Conservation (phyloP, 2,113 vertebrate genomes). For the Hiodon alosoides region DNA sequence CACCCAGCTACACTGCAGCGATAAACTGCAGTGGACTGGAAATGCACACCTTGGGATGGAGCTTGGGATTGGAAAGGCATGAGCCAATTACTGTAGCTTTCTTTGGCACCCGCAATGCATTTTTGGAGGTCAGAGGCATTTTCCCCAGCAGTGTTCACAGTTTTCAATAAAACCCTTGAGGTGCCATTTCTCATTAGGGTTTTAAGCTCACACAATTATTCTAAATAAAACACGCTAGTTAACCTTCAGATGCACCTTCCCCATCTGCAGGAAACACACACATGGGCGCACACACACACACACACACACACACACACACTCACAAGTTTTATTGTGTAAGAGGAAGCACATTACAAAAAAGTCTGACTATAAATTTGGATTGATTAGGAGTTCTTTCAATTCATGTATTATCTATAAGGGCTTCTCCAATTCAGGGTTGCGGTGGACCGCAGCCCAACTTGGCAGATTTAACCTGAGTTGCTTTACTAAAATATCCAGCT, state of each 20-base stretch:
- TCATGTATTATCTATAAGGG: too few species aligned
- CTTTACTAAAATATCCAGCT: too few species aligned
- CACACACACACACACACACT: too few species aligned
- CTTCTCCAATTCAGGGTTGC: too few species aligned
- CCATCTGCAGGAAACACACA: background rate
- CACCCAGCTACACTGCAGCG: background rate
- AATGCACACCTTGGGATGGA: background rate
- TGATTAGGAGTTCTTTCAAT: too few species aligned
- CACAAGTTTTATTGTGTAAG: too few species aligned
- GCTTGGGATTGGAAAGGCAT: conserved; percentile 30
- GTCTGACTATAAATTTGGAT: too few species aligned
- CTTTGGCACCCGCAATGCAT: conserved; percentile 34
- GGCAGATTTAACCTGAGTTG: too few species aligned
- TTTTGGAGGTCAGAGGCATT: conserved; percentile 37
- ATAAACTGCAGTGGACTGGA: background rate
- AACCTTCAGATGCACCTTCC: background rate
- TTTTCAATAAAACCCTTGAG: conserved; percentile 21
- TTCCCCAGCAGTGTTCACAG: conserved; percentile 24
- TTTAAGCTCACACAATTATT: background rate
- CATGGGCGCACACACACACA: too few species aligned
- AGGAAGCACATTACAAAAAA: too few species aligned
- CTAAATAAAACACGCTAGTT: background rate
- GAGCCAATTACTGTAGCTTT: conserved; percentile 35
- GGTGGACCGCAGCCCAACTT: too few species aligned
- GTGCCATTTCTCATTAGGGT: conserved; percentile 22